Conservation (phyloP, 2,113 vertebrate genomes). For the Verasper variegatus region DNA sequence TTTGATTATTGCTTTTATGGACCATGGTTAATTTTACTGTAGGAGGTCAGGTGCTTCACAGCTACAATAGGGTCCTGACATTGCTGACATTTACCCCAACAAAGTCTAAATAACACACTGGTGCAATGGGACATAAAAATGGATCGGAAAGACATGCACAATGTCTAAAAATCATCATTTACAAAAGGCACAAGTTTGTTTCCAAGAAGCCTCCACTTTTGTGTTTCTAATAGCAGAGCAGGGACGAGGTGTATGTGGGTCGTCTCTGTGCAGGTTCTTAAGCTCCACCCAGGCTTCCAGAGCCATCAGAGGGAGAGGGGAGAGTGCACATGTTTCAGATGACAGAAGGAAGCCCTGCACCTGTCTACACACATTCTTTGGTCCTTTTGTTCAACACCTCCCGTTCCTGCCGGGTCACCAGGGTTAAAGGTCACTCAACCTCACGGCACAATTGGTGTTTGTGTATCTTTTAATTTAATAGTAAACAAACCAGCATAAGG, state of each 20-base stretch:
- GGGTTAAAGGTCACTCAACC: conserved; percentile 40
- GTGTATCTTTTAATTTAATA: conserved; percentile 18
- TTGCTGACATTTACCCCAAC: not conserved
- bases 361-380: conserved; percentile 74
- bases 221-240: conserved; percentile 22
- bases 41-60: not conserved
- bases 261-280: conserved; percentile 15
- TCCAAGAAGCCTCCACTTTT: conserved; percentile 3
- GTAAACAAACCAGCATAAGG: conserved; percentile 31
- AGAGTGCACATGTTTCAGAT: conserved; percentile 59
- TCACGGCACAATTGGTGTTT: conserved; percentile 6
- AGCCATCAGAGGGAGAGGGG: conserved; percentile 48
- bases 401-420: conserved; percentile 60
- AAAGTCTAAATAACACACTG: not conserved
- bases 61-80: not conserved
- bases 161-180: conserved; percentile 5
- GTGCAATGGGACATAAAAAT: not conserved
- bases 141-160: not conserved
- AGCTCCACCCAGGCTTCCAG: conserved; percentile 34
- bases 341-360: conserved; percentile 69
- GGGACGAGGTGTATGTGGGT: not conserved
- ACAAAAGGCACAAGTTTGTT: not conserved
- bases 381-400: conserved; percentile 70
- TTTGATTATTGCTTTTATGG: not conserved
- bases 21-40: not conserved